Conservation (phyloP, 2,888 invertebrate genomes). For the Papilio demoleus region DNA sequence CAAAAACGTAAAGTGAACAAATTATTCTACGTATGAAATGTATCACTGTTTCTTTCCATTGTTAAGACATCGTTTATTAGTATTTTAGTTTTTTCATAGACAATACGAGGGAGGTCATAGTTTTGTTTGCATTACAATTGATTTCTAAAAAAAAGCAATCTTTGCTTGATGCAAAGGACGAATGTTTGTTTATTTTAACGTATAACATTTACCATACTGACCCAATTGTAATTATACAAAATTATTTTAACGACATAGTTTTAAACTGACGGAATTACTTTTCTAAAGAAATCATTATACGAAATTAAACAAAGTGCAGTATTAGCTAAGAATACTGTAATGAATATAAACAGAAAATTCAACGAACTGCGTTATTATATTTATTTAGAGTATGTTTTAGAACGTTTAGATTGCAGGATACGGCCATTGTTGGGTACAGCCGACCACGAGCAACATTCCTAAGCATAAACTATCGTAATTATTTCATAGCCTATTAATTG, state of each 20-base stretch:
- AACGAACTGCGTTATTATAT: neutral
- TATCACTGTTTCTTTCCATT: too few relatives aligned
- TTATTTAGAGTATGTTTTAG: conserved; percentile 4
- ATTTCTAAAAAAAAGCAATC: too few relatives aligned
- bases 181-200: too few relatives aligned
- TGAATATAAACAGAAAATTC: neutral
- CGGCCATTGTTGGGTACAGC: conserved; percentile 18
- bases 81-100: too few relatives aligned
- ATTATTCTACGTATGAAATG: too few relatives aligned
- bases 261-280: neutral
- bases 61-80: too few relatives aligned
- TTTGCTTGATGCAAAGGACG: too few relatives aligned
- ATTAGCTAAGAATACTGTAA: neutral
- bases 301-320: neutral
- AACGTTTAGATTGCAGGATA: conserved; percentile 19
- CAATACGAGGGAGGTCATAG: too few relatives aligned
- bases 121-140: too few relatives aligned
- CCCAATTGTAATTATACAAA: too few relatives aligned
- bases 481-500: neutral
- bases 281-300: neutral
- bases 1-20: too few relatives aligned
- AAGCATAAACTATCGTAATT: conserved; percentile 5
- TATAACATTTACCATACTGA: too few relatives aligned
- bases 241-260: neutral
- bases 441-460: conserved; percentile 20